A percentile compares a stretch with the other conserved stretches of the same genome.
These are phyloP conservation scores for Idaea aversata DNA, from an alignment of 2,888 invertebrate genomes.

Conservation along the genomic window DNA sequence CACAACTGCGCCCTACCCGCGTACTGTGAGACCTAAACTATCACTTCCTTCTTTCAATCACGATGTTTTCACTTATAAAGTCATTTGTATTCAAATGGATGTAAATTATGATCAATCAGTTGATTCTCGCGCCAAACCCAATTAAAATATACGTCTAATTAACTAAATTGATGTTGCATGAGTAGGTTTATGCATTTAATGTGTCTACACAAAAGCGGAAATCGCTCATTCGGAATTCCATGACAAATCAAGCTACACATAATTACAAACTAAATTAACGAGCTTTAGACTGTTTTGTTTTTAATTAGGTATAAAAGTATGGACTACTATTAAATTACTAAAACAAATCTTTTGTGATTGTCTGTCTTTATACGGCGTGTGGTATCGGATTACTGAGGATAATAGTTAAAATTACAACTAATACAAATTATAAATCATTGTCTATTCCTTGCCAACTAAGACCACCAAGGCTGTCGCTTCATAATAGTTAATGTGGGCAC, in stretches of 20 bases:
- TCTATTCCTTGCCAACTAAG: constrained; percentile 48
- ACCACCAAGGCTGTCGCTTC: constrained; percentile 49
- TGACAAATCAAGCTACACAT: background rate
- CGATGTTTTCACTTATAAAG: constrained; percentile 42
- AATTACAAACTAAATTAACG: background rate
- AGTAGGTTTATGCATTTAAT: background rate
- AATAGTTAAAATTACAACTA: constrained; percentile 52
- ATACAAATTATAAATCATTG: constrained; percentile 58
- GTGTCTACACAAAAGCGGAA: background rate
- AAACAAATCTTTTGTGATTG: background rate
- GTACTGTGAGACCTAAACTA: constrained; percentile 72
- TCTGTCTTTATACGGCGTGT: background rate
- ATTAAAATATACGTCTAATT: constrained; percentile 6
- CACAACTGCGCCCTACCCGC: constrained; percentile 22
- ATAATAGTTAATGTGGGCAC: constrained; percentile 25
- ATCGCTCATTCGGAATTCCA: background rate
- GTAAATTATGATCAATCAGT: constrained; percentile 39
- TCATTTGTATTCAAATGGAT: constrained; percentile 14
- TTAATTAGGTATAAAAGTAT: background rate
- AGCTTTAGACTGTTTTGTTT: constrained; percentile 9
- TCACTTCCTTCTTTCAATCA: constrained; percentile 73
- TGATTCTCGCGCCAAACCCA: constrained; percentile 34
- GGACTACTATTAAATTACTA: background rate
- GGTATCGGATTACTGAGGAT: constrained; percentile 26
- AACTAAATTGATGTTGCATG: background rate